Evolutionary conservation across 37 sponge, comb jelly and placozoan genomes (phyloP).

Genomic region (Cliona cf. orientalis): DNA sequence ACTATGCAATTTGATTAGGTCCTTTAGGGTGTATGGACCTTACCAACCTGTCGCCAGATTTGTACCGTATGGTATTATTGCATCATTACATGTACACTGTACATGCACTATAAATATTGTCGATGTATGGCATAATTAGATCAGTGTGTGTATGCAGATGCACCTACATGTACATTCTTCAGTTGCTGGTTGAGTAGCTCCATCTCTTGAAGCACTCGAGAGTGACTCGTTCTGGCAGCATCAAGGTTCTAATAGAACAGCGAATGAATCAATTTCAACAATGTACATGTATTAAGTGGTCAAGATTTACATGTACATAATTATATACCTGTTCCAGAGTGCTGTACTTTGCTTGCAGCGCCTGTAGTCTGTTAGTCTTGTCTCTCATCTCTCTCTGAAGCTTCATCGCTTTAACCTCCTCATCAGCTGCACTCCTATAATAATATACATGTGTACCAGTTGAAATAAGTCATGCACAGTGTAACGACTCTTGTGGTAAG

Average conservation of each 20-base stretch:
- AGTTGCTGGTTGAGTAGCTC: conserved; percentile 43
- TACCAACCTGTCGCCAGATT: no score
- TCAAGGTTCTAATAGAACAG: conserved; percentile 38
- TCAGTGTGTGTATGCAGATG: not conserved
- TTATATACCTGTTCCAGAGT: conserved; percentile 50
- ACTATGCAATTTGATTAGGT: no score
- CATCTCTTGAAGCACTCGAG: conserved; percentile 60
- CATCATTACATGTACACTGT: no score
- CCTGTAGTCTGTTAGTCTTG: conserved; percentile 36
- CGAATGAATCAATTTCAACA: not conserved
- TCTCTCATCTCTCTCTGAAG: conserved; percentile 71
- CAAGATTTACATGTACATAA: not conserved
- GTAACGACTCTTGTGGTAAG: no score
- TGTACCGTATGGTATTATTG: no score
- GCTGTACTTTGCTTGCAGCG: conserved; percentile 41
- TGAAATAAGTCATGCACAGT: no score
- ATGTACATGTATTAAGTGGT: not conserved
- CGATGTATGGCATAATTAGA: no score
- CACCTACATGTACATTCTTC: conserved; percentile 64
- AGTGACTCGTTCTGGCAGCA: conserved; percentile 26
- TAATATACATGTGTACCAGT: not conserved
- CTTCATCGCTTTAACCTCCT: conserved; percentile 67
- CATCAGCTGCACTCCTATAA: conserved; percentile 40
- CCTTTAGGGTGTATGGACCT: no score
- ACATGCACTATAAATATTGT: no score